Evolutionary conservation across 2,888 invertebrate species (phyloP).

Genomic region (Cabera pusaria): DNA sequence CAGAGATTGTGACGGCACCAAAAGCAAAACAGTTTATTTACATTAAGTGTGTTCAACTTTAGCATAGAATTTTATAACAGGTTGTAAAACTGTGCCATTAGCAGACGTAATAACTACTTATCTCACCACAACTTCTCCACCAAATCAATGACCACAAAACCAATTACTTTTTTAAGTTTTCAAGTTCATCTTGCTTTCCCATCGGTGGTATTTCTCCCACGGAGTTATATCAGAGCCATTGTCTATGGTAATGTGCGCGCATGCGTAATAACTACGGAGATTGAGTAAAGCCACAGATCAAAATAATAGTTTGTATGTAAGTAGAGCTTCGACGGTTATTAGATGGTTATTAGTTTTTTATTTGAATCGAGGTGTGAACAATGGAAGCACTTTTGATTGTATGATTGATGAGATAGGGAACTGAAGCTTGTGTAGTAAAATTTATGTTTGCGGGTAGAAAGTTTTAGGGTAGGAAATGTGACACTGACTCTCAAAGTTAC

Average conservation of each 20-base stretch:
- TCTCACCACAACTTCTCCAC: too few relatives aligned
- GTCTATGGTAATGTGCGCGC: constrained; percentile 25
- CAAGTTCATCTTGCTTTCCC: constrained; percentile 1
- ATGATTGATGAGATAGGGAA: constrained; percentile 2
- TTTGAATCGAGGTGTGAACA: constrained; percentile 1
- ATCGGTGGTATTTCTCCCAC: constrained; percentile 17
- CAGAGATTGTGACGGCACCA: too few relatives aligned
- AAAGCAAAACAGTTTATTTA: too few relatives aligned
- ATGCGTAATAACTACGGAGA: constrained; percentile 22
- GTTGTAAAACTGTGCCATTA: too few relatives aligned
- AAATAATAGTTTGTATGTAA: too few relatives aligned
- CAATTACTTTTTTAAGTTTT: neutral
- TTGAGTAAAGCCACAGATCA: neutral
- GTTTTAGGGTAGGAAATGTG: too few relatives aligned
- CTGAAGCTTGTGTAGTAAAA: neutral
- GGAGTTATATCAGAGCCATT: constrained; percentile 10
- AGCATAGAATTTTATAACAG: too few relatives aligned
- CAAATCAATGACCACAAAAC: neutral
- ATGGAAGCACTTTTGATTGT: constrained; percentile 1
- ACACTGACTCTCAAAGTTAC: too few relatives aligned
- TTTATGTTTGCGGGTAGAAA: too few relatives aligned
- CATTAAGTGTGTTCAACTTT: too few relatives aligned
- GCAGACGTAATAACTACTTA: too few relatives aligned
- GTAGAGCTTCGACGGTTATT: too few relatives aligned
- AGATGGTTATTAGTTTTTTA: constrained; percentile 9